phyloP scores from a whole-genome alignment of 2,888 invertebrate genomes.

The Hyppa rectilinea region DNA sequence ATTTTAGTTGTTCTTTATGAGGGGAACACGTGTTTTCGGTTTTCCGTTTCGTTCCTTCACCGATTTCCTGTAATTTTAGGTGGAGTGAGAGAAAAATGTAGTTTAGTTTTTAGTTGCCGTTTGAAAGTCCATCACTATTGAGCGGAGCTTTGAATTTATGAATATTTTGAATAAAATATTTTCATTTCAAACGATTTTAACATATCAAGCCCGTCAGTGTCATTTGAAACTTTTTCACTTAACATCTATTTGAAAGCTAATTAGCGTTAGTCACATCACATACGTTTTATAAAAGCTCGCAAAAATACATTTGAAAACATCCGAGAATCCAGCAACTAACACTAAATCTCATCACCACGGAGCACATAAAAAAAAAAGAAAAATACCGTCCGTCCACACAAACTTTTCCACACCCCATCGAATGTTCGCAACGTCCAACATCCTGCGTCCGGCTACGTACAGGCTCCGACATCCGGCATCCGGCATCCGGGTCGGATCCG shows the following conservation, averaged over 20 bases:
- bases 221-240: slow-evolving; percentile 20
- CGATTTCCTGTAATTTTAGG: slow-evolving; percentile 28
- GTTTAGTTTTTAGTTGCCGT: background rate
- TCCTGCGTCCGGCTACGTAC: slow-evolving; percentile 57
- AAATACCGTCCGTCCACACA: background rate
- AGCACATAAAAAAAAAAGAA: slow-evolving; percentile 9
- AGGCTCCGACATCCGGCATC: slow-evolving; percentile 50
- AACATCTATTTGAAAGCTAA: slow-evolving; percentile 42
- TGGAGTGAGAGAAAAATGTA: background rate
- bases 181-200: slow-evolving; percentile 21
- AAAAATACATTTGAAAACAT: slow-evolving; percentile 8
- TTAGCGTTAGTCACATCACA: slow-evolving; percentile 31
- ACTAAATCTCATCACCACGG: background rate
- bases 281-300: slow-evolving; percentile 3
- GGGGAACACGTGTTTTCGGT: slow-evolving; percentile 55
- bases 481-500: slow-evolving; percentile 56
- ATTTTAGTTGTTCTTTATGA: slow-evolving; percentile 64
- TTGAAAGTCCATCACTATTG: background rate
- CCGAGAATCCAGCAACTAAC: background rate
- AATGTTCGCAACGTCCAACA: slow-evolving; percentile 27
- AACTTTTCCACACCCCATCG: slow-evolving; percentile 32
- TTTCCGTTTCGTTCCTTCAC: slow-evolving; percentile 41
- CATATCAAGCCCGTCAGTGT: slow-evolving; percentile 30
- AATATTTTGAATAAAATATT: slow-evolving; percentile 8
- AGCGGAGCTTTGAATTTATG: background rate